Evolutionary conservation across 2,888 invertebrate species (phyloP).

Genomic region (Clistopyga incitator): DNA sequence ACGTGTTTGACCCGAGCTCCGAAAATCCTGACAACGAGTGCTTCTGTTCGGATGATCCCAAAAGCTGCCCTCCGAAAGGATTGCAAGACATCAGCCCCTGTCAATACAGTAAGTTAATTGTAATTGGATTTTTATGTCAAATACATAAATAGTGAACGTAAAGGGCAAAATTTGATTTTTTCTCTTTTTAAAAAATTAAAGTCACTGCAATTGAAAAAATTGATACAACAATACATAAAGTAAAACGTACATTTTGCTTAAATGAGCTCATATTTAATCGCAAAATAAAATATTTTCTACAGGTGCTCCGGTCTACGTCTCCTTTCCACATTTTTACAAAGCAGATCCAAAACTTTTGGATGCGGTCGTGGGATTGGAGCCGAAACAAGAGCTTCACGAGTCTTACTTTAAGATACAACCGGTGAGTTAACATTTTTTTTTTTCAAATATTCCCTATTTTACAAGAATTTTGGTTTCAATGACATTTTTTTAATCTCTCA

Average conservation of each 20-base stretch:
- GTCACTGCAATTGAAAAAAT: too few relatives aligned
- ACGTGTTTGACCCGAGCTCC: constrained; percentile 86
- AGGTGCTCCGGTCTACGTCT: constrained; percentile 95
- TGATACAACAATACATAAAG: too few relatives aligned
- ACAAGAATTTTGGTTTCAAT: too few relatives aligned
- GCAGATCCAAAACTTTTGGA: constrained; percentile 89
- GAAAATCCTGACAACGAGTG: constrained; percentile 89
- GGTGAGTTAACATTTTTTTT: constrained; percentile 88
- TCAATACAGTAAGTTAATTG: constrained; percentile 89
- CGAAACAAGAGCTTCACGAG: constrained; percentile 89
- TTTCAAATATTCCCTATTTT: too few relatives aligned
- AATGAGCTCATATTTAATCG: not conserved
- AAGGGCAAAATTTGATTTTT: too few relatives aligned
- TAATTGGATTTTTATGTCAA: too few relatives aligned
- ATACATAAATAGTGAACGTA: too few relatives aligned
- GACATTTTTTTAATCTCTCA: too few relatives aligned
- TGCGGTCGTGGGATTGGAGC: constrained; percentile 90
- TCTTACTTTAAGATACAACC: constrained; percentile 94
- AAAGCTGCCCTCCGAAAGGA: constrained; percentile 90
- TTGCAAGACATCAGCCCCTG: constrained; percentile 95
- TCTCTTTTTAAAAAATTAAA: too few relatives aligned
- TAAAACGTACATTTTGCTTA: constrained; percentile 1
- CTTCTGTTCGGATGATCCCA: constrained; percentile 89
- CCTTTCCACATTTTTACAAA: constrained; percentile 95
- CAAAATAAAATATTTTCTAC: constrained; percentile 68